Evolutionary conservation across 1,140 invertebrate species (phyloP), one percentile per base, ranked within the genome.

Genomic region (Zaprionus taronus): DNA sequence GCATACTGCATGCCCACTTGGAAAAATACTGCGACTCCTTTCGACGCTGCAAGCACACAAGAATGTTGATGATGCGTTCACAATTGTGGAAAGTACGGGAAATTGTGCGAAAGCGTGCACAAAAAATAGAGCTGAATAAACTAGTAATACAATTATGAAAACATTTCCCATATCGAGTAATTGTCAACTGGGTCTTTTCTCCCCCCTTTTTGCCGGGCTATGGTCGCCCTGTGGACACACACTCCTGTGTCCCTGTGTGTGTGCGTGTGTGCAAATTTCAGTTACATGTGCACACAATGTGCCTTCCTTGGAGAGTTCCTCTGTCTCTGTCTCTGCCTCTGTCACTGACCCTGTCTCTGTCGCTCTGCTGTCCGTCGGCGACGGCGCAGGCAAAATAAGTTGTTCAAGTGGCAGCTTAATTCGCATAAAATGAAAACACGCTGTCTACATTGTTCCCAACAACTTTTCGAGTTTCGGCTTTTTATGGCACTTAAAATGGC

Each of bases 361-460:
- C 83, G 83, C 83, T 11, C 31, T 34, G 31, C 31, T 34, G 31
- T 34, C 31, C 31, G 83, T 80, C 74, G 58, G 63, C 71, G 51
- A 47, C 56, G 60, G 70, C 41, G 69, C 57, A 62, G 83, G 86
- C 80, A 91, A 91, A 82, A 77, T 78, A 82, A 84, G 85, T 90
- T 90, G 82, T 91, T 90, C 86, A 91, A 90, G 86, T 91, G 90
- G 85, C 90, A 90, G 90, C 90, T 91, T 91, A 91, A 91, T 86
- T 91, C 90, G 90, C 90, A 91, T 91, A 91, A 91, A 91, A 91
- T 91, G 90, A 91, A 91, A 91, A 91, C 90, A 91, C 90, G 90
- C 84, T 91, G 90, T 91, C 90, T 91, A 91, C 90, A 91, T 91
- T 90, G 90, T 91, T 91, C 85, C 85, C 84, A 90, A 91, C 90